Conservation (phyloP, 2,797 vertebrate species). For the Acipenser ruthenus region DNA sequence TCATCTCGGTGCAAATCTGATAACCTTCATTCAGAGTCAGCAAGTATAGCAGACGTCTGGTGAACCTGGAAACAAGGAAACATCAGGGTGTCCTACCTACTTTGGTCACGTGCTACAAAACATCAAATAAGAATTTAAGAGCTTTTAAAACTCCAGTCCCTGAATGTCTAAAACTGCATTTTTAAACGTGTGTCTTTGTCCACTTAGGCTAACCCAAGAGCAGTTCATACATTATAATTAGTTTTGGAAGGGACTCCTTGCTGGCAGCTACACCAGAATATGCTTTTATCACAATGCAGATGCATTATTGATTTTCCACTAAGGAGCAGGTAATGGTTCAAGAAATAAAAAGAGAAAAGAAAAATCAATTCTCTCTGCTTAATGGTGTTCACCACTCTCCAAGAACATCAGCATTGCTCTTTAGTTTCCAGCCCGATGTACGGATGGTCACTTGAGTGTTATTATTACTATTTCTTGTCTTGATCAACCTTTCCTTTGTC, state of each 20-base stretch:
- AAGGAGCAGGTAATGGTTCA: conserved; percentile 37
- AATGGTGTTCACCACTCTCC: conserved; percentile 32
- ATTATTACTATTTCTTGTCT: conserved; percentile 23
- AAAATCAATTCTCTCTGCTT: conserved; percentile 42
- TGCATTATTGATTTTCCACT: conserved; percentile 43
- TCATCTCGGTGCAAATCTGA: conserved; percentile 16
- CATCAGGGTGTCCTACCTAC: conserved; percentile 14
- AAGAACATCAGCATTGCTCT: conserved; percentile 17
- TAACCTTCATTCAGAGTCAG: conserved; percentile 10
- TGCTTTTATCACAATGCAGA: conserved; percentile 45
- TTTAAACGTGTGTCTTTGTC: not conserved
- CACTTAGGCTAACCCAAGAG: not conserved
- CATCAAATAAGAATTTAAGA: conserved; percentile 3
- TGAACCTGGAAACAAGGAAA: not conserved
- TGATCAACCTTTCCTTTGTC: conserved; percentile 52
- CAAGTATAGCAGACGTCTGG: not conserved
- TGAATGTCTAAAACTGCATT: conserved; percentile 2
- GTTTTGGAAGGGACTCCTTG: not conserved
- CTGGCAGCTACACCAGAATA: conserved; percentile 17
- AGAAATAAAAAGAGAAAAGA: conserved; percentile 22
- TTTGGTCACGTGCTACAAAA: not conserved
- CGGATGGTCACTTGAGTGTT: conserved; percentile 6
- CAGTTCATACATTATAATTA: not conserved
- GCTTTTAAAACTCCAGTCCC: conserved; percentile 6
- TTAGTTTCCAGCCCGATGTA: conserved; percentile 11